These are phyloP conservation scores for Paraescarpia echinospica DNA, from an alignment of 1,140 invertebrate genomes.

Conservation along the genomic window DNA sequence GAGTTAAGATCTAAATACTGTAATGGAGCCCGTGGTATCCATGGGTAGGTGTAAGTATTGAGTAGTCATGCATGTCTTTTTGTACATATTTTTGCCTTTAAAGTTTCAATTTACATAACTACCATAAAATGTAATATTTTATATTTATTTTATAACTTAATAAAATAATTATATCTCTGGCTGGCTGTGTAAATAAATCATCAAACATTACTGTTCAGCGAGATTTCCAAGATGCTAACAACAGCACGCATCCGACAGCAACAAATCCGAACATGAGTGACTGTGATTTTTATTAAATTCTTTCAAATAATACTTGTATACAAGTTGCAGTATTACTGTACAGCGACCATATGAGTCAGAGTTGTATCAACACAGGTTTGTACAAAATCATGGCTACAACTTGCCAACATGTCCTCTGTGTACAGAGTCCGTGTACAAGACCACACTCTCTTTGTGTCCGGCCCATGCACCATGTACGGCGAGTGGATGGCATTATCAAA, in stretches of 20 bases:
- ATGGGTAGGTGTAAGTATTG: too few relatives aligned
- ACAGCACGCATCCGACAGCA: neutral
- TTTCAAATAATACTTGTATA: constrained; percentile 2
- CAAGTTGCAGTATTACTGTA: neutral
- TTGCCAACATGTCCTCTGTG: neutral
- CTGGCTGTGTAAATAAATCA: neutral
- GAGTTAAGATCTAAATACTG: too few relatives aligned
- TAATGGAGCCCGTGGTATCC: too few relatives aligned
- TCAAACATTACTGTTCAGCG: neutral
- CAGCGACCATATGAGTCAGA: neutral
- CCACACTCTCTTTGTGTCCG: neutral
- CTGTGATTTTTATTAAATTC: constrained; percentile 6
- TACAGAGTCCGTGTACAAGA: neutral
- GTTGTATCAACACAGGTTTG: neutral
- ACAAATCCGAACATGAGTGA: neutral
- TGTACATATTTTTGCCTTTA: neutral
- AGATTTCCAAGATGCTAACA: neutral
- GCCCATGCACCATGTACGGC: too few relatives aligned
- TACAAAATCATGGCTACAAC: neutral
- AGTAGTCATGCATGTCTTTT: neutral
- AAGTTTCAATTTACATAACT: neutral
- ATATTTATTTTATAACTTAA: neutral
- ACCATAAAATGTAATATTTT: neutral
- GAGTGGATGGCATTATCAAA: neutral
- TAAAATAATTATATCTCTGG: neutral